Evolutionary conservation across 2,888 invertebrate species (phyloP), one percentile per base, ranked within the genome.

Genomic region (Trimorus sp.): DNA sequence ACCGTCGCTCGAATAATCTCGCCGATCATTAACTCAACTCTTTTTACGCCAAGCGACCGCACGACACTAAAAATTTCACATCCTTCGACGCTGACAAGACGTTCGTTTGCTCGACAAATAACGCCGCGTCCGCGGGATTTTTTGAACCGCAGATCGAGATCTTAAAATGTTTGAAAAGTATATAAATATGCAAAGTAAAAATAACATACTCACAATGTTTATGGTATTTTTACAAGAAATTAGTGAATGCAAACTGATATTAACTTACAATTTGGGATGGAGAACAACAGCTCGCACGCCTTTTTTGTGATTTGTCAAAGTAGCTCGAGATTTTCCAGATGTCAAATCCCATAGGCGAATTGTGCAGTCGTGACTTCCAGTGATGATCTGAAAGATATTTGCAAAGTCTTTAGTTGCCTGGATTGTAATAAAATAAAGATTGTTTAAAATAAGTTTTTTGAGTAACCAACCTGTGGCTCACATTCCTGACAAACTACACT

Each of bases 221-320:
- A n/a, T n/a, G n/a, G n/a, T n/a, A n/a, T n/a, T n/a, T n/a, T n/a
- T n/a, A n/a, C n/a, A n/a, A n/a, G n/a, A n/a, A n/a, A n/a, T n/a
- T n/a, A n/a, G n/a, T n/a, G n/a, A n/a, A 48, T 54, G 14, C 70
- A 66, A 16, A 78, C 26, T 26, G 26, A 49, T 7, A n/a, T 49
- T 49, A 14, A 92, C 92, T 91, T 89, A 95, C 88, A 96, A 90
- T 0, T 94, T 94, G 0, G 97, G 97, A 92, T 97, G 97, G 11
- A 96, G 92, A 0, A 95, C 95, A 8, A 97, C 93, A 79, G 96
- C 94, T 37, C 97, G 93, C 0, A 97, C 97, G 84, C 97, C 99
- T 91, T 99, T 99, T 92, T 99, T 99, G 93, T 99, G 99, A 93
- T 99, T 98, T 0, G 99, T 99, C 7, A 99, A 93, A 0, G 99